phyloP scores from a whole-genome alignment of 2,888 invertebrate genomes.

The Oscheius onirici region DNA sequence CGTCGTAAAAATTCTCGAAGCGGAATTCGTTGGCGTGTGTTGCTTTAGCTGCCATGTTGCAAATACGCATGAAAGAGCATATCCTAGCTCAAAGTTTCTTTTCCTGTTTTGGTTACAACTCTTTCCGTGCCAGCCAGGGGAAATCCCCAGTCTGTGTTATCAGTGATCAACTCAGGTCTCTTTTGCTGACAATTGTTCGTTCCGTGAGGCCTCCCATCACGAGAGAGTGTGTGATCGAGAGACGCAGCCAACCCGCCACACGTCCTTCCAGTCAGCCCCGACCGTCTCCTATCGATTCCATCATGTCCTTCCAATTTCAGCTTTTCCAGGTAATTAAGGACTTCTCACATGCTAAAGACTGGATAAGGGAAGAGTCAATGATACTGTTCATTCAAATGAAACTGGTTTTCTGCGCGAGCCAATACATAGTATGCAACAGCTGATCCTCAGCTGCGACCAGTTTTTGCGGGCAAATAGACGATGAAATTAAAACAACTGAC shows the following conservation, averaged over 20 bases:
- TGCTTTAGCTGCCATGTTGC: no score
- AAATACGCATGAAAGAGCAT: background rate
- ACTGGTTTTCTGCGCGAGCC: no score
- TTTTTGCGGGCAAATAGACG: background rate
- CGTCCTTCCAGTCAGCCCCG: conserved; percentile 32
- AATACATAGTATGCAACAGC: conserved; percentile 4
- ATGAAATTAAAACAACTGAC: no score
- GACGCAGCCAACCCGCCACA: conserved; percentile 28
- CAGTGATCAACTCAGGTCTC: conserved; percentile 13
- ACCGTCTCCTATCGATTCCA: conserved; percentile 27
- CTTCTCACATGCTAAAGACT: background rate
- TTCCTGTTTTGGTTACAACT: background rate
- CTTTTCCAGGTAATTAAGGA: conserved; percentile 23
- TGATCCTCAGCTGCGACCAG: background rate
- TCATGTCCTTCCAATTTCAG: conserved; percentile 29
- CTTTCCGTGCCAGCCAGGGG: conserved; percentile 2
- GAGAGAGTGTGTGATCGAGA: conserved; percentile 32
- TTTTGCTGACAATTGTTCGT: conserved; percentile 31
- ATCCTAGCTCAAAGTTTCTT: no score
- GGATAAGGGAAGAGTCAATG: background rate
- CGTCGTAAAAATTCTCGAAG: background rate
- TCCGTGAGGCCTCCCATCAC: conserved; percentile 21
- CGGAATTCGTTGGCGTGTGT: background rate
- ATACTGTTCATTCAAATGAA: background rate
- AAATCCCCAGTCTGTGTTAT: conserved; percentile 8